Percentiles rank a stretch among this genome's conserved stretches.
Evolutionary conservation across 2,797 vertebrate genomes (phyloP).

Genomic region (Acrossocheilus fasciatus): DNA sequence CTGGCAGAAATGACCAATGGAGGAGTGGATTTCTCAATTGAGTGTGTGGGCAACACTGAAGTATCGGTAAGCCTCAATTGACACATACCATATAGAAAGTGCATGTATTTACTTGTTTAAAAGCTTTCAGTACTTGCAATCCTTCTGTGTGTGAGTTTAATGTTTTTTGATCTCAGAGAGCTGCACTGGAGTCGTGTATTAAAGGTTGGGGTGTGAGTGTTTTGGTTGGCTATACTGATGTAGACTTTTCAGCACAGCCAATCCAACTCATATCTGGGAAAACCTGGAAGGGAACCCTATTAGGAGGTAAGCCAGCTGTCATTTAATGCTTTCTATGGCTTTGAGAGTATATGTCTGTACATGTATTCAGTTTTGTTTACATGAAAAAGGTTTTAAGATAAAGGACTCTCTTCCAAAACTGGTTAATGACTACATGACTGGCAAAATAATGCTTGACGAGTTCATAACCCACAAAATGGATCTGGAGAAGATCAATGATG

Average conservation of each 20-base stretch:
- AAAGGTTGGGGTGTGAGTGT: slow-evolving; percentile 92
- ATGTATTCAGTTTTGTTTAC: not conserved
- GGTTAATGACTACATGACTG: slow-evolving; percentile 83
- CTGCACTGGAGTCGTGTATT: slow-evolving; percentile 88
- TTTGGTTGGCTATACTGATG: slow-evolving; percentile 87
- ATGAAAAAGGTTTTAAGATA: slow-evolving; percentile 78
- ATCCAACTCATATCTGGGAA: slow-evolving; percentile 88
- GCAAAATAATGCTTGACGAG: slow-evolving; percentile 85
- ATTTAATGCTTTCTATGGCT: not conserved
- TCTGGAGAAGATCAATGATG: slow-evolving; percentile 83
- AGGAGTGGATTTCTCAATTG: slow-evolving; percentile 93
- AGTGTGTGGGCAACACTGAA: slow-evolving; percentile 89
- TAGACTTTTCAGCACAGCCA: slow-evolving; percentile 85
- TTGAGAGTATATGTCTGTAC: not conserved
- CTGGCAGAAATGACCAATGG: slow-evolving; percentile 88
- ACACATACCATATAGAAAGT: not conserved
- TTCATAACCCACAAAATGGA: slow-evolving; percentile 86
- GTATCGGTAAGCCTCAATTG: slow-evolving; percentile 77
- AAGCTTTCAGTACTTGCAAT: not conserved
- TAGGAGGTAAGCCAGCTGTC: slow-evolving; percentile 84
- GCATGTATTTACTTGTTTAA: not conserved
- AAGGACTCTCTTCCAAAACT: slow-evolving; percentile 80
- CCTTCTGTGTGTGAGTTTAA: not conserved
- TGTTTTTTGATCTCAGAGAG: slow-evolving; percentile 75
- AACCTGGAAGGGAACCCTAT: slow-evolving; percentile 90